Evolutionary conservation across 2,113 vertebrate species (phyloP).

Genomic region (Sarotherodon lohbergeri): DNA sequence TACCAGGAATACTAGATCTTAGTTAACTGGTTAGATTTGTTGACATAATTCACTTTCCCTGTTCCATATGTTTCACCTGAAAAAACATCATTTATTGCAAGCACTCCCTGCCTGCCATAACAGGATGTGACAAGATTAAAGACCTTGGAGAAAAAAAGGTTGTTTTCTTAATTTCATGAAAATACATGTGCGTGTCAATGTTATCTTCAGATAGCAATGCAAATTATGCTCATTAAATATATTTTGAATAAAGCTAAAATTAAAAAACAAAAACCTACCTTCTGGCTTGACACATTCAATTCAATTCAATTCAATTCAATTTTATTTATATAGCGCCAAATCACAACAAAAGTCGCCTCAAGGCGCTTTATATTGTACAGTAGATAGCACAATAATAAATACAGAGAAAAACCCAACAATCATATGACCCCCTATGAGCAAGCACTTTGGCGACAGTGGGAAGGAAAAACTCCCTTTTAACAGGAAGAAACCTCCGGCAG

Average conservation of each 20-base stretch:
- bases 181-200: not conserved
- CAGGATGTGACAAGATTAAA: not conserved
- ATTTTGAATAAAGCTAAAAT: not conserved
- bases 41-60: not conserved
- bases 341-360: no score
- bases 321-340: no score
- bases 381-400: no score
- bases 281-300: not conserved
- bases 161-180: not conserved
- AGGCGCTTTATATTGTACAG: no score
- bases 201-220: not conserved
- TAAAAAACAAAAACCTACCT: not conserved
- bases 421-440: no score
- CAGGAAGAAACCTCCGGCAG: no score
- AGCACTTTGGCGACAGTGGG: no score
- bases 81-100: not conserved
- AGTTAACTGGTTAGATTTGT: not conserved
- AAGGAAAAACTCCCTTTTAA: no score
- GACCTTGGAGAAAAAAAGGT: not conserved
- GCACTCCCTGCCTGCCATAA: not conserved
- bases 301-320: no score
- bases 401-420: no score
- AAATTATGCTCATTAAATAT: not conserved
- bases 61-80: not conserved
- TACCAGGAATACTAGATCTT: not conserved